Evolutionary conservation across 2,888 invertebrate species (phyloP), one percentile per base, ranked within the genome.

Genomic region (Norana najaformis): DNA sequence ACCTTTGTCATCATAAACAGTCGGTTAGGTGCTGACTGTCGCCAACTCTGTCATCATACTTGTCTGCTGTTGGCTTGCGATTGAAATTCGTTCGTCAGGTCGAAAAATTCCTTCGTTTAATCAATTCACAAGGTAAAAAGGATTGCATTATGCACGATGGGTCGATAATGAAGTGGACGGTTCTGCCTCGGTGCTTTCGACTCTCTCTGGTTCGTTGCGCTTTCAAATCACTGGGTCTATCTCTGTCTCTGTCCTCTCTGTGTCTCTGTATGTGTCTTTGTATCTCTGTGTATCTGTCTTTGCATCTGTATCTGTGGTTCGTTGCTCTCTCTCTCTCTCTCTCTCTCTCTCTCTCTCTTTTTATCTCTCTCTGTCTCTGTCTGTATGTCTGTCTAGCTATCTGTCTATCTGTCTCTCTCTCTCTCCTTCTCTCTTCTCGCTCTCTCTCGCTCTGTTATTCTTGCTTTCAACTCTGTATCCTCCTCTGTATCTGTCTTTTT

Each of bases 181-280:
- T 69, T 69, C 69, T 69, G 69, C 69, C n/a, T n/a, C 69, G n/a
- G 69, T 69, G 69, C n/a, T 69, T 69, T 69, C 69, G n/a, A 69
- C 69, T 69, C 47, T 47, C 47, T 47, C 4, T 8, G 69, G 69
- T 69, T n/a, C 69, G 11, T 16, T 69, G 69, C 69, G 30, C 69
- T 69, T 69, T 69, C 69, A 69, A 69, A 69, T 30, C n/a, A 4
- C 30, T n/a, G n/a, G n/a, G 69, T 69, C 30, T 69, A n/a, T 69
- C 69, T n/a, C 8, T 8, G 30, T 69, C 30, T 0, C n/a, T 69
- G 69, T 5, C 11, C 16, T n/a, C 11, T n/a, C 11, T 30, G 30
- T 69, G 69, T 69, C 8, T 30, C 30, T 69, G 30, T 69, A 0
- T n/a, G 30, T 69, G 1, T 69, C 8, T 69, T n/a, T 69, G n/a